phyloP scores from a whole-genome alignment of 2,888 invertebrate species.

The Sicus ferrugineus region DNA sequence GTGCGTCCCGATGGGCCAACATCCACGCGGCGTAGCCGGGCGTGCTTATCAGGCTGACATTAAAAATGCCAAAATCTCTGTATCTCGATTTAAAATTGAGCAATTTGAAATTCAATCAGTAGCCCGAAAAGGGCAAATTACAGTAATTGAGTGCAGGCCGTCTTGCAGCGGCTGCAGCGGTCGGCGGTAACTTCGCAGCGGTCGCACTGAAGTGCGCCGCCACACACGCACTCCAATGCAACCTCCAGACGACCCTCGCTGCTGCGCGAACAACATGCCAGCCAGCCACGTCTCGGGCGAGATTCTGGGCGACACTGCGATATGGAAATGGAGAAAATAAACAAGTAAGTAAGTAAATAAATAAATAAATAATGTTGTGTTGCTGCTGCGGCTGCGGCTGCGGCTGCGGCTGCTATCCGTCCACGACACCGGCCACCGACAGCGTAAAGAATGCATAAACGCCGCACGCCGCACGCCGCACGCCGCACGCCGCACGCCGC shows the following conservation, averaged over 20 bases:
- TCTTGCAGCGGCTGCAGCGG: neutral
- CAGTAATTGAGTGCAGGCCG: constrained; percentile 30
- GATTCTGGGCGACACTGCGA: constrained; percentile 23
- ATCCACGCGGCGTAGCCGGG: neutral
- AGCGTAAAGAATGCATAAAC: constrained; percentile 16
- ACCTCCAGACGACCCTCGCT: constrained; percentile 7
- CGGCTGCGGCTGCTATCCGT: neutral
- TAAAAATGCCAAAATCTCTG: constrained; percentile 25
- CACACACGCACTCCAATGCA: constrained; percentile 7
- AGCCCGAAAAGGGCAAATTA: constrained; percentile 48
- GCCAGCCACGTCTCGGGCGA: constrained; percentile 4
- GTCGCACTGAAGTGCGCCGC: neutral
- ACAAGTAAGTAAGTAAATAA: constrained; percentile 3
- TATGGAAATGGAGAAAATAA: constrained; percentile 22
- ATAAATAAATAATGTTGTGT: neutral
- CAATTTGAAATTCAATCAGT: constrained; percentile 66
- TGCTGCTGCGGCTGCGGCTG: neutral
- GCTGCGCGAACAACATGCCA: neutral
- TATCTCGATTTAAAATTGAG: constrained; percentile 58
- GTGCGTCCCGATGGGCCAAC: neutral
- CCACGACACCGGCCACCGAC: constrained; percentile 21
- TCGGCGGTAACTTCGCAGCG: neutral
- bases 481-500: no score
- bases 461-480: neutral
- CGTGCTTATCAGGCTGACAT: constrained; percentile 12